Evolutionary conservation across 1,140 invertebrate genomes (phyloP).

Genomic region (Gonioctena quinquepunctata): DNA sequence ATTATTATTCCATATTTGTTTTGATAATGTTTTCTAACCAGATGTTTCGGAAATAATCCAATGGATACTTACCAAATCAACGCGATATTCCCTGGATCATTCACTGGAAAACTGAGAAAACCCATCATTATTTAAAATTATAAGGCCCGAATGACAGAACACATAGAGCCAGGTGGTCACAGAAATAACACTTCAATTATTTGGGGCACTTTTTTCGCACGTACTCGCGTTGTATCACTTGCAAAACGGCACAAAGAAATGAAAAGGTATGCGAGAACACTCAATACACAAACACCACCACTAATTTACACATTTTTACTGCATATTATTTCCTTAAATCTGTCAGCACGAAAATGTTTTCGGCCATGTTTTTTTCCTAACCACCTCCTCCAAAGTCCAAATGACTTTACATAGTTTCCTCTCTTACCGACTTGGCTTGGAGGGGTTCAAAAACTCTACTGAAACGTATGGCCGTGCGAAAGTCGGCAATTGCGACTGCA

Average conservation of each 20-base stretch:
- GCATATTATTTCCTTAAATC: constrained; percentile 17
- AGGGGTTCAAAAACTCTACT: neutral
- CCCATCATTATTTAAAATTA: constrained; percentile 40
- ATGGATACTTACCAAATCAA: constrained; percentile 41
- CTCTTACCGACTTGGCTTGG: neutral
- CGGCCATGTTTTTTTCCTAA: constrained; percentile 33
- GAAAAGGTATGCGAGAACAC: neutral
- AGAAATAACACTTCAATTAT: constrained; percentile 32
- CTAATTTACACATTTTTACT: constrained; percentile 26
- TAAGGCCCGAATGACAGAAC: constrained; percentile 34
- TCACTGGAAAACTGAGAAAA: constrained; percentile 33
- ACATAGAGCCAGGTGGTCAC: constrained; percentile 43
- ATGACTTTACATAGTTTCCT: neutral
- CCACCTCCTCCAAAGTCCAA: constrained; percentile 26
- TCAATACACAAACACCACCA: constrained; percentile 18
- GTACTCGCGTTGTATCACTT: neutral
- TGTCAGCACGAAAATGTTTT: constrained; percentile 18
- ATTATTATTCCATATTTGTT: constrained; percentile 7
- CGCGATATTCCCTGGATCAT: constrained; percentile 38
- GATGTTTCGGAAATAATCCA: constrained; percentile 1
- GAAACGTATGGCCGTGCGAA: neutral
- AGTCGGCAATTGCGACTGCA: neutral
- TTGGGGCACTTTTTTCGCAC: neutral
- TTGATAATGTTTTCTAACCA: constrained; percentile 21
- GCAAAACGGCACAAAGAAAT: neutral